phyloP scores from a whole-genome alignment of 2,888 invertebrate species.

The Agonum fuliginosum region DNA sequence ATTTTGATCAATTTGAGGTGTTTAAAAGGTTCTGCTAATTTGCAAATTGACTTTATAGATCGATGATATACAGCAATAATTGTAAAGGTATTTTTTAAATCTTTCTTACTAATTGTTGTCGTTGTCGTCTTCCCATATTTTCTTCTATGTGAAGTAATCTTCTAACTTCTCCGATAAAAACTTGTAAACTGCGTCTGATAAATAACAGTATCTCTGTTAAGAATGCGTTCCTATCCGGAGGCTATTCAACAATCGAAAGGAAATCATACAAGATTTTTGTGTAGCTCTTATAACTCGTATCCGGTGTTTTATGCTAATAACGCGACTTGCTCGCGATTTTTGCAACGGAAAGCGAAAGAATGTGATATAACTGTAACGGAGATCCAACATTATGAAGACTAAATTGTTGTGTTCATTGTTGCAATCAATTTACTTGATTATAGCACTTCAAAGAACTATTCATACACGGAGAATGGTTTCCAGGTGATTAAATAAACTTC shows the following conservation, averaged over 20 bases:
- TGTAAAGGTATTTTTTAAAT: no score
- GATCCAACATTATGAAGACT: background rate
- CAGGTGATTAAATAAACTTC: no score
- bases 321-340: slow-evolving; percentile 16
- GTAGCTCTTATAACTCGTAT: slow-evolving; percentile 6
- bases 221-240: slow-evolving; percentile 31
- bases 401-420: background rate
- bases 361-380: slow-evolving; percentile 14
- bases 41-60: no score
- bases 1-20: no score
- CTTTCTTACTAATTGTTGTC: no score
- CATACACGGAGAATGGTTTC: no score
- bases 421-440: background rate
- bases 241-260: slow-evolving; percentile 27
- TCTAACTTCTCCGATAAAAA: no score
- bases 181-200: background rate
- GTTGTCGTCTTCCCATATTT: background rate
- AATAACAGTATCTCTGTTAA: slow-evolving; percentile 34
- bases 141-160: no score
- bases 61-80: no score
- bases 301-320: slow-evolving; percentile 37
- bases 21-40: no score
- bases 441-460: background rate
- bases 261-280: slow-evolving; percentile 36
- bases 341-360: slow-evolving; percentile 42